Percentiles rank a stretch among this genome's conserved stretches.
Conservation (phyloP, 2,888 invertebrate genomes). For the Drosophila paracracens region DNA sequence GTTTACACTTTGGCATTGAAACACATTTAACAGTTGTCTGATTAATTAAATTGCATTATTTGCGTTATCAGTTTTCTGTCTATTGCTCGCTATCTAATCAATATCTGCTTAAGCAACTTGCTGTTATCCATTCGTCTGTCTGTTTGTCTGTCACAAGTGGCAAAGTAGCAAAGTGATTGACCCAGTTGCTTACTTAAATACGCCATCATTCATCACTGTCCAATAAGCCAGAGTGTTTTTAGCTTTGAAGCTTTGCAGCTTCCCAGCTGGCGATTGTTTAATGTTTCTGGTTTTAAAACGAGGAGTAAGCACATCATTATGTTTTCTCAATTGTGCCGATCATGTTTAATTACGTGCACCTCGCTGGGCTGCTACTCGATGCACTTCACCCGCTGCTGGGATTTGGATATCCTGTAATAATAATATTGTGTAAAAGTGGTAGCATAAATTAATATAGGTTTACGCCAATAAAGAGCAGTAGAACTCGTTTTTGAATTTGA, state of each 20-base stretch:
- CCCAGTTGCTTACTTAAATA: slow-evolving; percentile 25
- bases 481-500: not conserved
- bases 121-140: not conserved
- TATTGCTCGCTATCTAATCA: not conserved
- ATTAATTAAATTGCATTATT: not conserved
- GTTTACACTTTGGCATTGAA: not conserved
- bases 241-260: slow-evolving; percentile 2
- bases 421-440: not conserved
- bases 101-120: slow-evolving; percentile 19
- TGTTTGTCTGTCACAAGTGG: not conserved
- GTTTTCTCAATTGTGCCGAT: slow-evolving; percentile 54
- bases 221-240: slow-evolving; percentile 43
- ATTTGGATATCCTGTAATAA: slow-evolving; percentile 3
- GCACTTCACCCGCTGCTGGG: slow-evolving; percentile 1
- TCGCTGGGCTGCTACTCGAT: slow-evolving; percentile 22
- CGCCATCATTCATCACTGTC: slow-evolving; percentile 46
- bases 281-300: slow-evolving; percentile 20
- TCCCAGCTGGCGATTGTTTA: slow-evolving; percentile 5
- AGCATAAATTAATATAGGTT: not conserved
- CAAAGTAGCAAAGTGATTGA: slow-evolving; percentile 28
- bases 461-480: too few relatives aligned
- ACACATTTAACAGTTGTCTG: not conserved
- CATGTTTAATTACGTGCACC: slow-evolving; percentile 66
- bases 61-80: not conserved
- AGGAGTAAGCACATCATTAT: slow-evolving; percentile 59